Evolutionary conservation across 2,113 vertebrate genomes (phyloP).

Genomic region (Pholis gunnellus): DNA sequence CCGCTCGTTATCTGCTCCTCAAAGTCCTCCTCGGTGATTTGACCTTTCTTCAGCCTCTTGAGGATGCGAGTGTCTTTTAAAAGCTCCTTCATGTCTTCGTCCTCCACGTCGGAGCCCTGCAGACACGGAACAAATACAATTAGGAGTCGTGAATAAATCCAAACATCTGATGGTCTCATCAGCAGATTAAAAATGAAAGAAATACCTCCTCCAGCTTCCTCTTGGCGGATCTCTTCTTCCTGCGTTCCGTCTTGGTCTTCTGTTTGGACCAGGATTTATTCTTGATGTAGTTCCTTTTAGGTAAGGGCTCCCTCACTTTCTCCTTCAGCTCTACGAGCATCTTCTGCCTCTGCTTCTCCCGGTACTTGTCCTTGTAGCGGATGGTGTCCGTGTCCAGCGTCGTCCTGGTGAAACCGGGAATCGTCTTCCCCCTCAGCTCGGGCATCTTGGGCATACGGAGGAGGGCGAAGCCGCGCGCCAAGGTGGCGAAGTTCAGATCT

Average conservation of each 20-base stretch:
- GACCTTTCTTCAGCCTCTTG: conserved; percentile 92
- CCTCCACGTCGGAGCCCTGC: conserved; percentile 89
- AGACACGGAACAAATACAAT: not conserved
- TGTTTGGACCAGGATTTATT: conserved; percentile 97
- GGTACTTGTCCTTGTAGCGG: conserved; percentile 92
- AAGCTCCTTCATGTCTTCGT: conserved; percentile 91
- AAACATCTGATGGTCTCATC: too few relatives aligned
- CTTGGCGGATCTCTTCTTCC: conserved; percentile 87
- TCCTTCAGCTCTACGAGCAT: conserved; percentile 83
- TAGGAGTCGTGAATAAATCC: not conserved
- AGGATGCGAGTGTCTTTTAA: conserved; percentile 93
- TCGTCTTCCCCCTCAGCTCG: conserved; percentile 89
- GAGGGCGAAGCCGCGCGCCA: conserved; percentile 92
- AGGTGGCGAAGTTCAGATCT: conserved; percentile 92
- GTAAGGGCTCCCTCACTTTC: conserved; percentile 42
- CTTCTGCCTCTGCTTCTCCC: conserved; percentile 92
- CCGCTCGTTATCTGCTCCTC: conserved; percentile 85
- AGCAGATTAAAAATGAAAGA: not conserved
- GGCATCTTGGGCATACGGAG: conserved; percentile 96
- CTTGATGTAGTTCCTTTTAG: conserved; percentile 81
- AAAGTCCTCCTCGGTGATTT: conserved; percentile 93
- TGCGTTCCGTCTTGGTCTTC: conserved; percentile 91
- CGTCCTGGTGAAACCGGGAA: conserved; percentile 86
- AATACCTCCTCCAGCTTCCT: conserved; percentile 88
- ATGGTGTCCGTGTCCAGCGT: conserved; percentile 90